Conservation (phyloP, 2,888 invertebrate species). For the Drosophila pseudotakahashii region DNA sequence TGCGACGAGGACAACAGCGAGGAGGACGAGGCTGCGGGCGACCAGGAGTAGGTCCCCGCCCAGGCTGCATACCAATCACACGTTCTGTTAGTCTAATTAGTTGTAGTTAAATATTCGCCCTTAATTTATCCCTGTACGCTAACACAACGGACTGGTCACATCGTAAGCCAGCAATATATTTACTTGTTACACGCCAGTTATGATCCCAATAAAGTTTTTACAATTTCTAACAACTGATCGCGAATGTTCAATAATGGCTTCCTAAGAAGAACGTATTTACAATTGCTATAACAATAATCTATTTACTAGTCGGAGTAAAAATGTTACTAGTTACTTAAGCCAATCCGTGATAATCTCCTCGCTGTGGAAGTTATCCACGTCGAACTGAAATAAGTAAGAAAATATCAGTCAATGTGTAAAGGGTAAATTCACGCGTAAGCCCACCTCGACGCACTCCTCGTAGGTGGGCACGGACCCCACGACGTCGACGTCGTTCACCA, state of each 20-base stretch:
- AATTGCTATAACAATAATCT: constrained; percentile 11
- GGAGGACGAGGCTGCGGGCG: constrained; percentile 28
- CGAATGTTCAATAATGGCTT: too few relatives aligned
- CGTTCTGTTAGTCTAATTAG: constrained; percentile 50
- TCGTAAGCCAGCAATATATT: constrained; percentile 59
- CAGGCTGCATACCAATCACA: constrained; percentile 34
- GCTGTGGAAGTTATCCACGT: constrained; percentile 78
- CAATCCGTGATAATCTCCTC: constrained; percentile 83
- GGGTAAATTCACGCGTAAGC: constrained; percentile 50
- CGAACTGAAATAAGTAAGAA: constrained; percentile 68
- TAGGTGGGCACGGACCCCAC: constrained; percentile 50
- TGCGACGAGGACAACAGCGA: constrained; percentile 86
- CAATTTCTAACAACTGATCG: not conserved
- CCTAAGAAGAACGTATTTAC: not conserved
- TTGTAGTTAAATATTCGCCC: constrained; percentile 45
- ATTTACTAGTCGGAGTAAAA: constrained; percentile 4
- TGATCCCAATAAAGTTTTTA: constrained; percentile 56
- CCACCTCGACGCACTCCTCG: constrained; percentile 59
- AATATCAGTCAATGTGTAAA: too few relatives aligned
- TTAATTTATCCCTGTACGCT: constrained; percentile 28
- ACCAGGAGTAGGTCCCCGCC: constrained; percentile 14
- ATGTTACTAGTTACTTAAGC: constrained; percentile 57
- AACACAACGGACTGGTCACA: constrained; percentile 56
- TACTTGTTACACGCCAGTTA: constrained; percentile 55
- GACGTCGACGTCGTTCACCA: constrained; percentile 47